These are phyloP conservation scores for Falco rusticolus DNA, from an alignment of 2,797 vertebrate genomes.

Conservation along the genomic window DNA sequence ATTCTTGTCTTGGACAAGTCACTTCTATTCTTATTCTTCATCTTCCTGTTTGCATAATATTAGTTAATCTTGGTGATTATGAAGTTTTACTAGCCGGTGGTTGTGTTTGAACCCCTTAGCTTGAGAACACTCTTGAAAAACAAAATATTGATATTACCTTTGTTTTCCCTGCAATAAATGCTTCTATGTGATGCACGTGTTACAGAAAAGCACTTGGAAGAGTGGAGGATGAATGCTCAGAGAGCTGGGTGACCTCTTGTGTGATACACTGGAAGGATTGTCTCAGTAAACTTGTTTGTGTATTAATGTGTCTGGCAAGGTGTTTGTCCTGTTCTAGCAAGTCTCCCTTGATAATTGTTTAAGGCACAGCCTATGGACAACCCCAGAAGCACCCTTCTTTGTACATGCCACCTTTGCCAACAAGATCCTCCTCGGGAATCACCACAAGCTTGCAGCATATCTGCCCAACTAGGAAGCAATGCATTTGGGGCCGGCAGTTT, in stretches of 20 bases:
- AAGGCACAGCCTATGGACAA: not conserved
- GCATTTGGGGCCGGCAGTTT: not conserved
- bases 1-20: conserved; percentile 30
- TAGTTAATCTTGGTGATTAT: not conserved
- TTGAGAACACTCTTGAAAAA: not conserved
- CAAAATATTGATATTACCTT: not conserved
- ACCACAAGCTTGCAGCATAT: not conserved
- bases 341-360: not conserved
- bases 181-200: not conserved
- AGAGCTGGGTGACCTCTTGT: not conserved
- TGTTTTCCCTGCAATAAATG: not conserved
- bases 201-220: not conserved
- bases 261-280: not conserved
- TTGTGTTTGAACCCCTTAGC: not conserved
- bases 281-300: not conserved
- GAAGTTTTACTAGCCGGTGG: not conserved
- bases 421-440: not conserved
- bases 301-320: not conserved
- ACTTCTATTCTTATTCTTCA: conserved; percentile 54
- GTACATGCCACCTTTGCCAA: not conserved
- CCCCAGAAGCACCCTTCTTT: not conserved
- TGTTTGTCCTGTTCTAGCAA: not conserved
- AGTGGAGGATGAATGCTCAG: fast-evolving
- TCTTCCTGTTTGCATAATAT: conserved; percentile 50
- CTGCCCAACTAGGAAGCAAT: fast-evolving